Evolutionary conservation across 2,113 vertebrate genomes (phyloP).

Genomic region (Tenrec ecaudatus): DNA sequence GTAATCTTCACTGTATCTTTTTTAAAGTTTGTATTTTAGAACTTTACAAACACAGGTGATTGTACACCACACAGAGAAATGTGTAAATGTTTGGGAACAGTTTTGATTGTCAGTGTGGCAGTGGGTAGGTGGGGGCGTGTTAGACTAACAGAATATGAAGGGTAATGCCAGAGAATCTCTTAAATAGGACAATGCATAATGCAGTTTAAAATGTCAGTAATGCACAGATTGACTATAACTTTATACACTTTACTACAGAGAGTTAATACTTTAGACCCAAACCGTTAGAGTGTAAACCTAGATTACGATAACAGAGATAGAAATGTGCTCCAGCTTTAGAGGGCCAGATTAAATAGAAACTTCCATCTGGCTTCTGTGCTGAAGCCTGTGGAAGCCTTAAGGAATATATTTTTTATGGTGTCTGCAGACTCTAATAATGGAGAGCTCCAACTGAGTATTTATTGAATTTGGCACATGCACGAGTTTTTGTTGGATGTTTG

Average conservation of each 20-base stretch:
- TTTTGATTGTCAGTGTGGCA: not conserved
- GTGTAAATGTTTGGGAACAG: not conserved
- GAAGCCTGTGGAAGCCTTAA: slow-evolving; percentile 55
- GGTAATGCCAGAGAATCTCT: no score
- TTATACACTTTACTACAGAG: not conserved
- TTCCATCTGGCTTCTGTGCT: slow-evolving; percentile 69
- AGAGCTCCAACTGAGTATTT: slow-evolving; percentile 61
- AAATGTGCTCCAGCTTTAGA: slow-evolving; percentile 32
- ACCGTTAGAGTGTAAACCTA: not conserved
- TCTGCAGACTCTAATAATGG: not conserved
- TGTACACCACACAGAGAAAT: no score
- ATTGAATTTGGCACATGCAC: slow-evolving; percentile 72
- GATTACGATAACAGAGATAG: not conserved
- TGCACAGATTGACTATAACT: no score
- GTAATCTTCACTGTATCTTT: rapidly evolving
- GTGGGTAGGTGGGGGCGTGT: no score
- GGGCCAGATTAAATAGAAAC: slow-evolving; percentile 62
- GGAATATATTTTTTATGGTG: slow-evolving; percentile 58
- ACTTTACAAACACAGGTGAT: no score
- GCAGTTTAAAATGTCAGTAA: no score
- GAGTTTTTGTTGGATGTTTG: slow-evolving; percentile 79
- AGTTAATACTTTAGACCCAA: not conserved
- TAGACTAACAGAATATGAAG: rapidly evolving
- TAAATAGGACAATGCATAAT: no score
- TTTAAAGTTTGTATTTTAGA: no score